These are phyloP conservation scores for Plotosus lineatus DNA, from an alignment of 2,113 vertebrate species.

Conservation along the genomic window DNA sequence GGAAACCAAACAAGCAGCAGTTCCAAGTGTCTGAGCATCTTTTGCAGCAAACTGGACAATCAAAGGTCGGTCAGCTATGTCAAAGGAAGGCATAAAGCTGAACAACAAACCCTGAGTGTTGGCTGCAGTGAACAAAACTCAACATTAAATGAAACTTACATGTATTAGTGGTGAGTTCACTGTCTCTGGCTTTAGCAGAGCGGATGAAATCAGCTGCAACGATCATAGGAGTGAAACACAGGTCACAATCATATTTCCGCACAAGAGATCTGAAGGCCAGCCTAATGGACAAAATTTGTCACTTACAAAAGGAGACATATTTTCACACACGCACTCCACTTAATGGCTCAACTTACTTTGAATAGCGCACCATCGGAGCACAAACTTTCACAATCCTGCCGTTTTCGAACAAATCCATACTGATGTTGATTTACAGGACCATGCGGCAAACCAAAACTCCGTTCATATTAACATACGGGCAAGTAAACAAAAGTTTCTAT, in stretches of 20 bases:
- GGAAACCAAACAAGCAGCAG: constrained; percentile 82
- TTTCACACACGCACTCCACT: neutral
- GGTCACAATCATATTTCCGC: constrained; percentile 88
- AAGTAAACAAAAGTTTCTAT: neutral
- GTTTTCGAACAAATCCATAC: constrained; percentile 85
- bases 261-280: constrained; percentile 92
- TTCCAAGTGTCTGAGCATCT: constrained; percentile 86
- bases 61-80: constrained; percentile 85
- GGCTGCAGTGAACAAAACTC: neutral
- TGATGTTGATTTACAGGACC: constrained; percentile 50
- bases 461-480: neutral
- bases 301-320: neutral
- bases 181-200: constrained; percentile 94
- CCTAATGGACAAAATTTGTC: constrained; percentile 63
- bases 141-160: constrained; percentile 66
- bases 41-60: constrained; percentile 95
- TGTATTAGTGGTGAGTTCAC: constrained; percentile 93
- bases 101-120: neutral
- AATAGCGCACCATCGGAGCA: constrained; percentile 97
- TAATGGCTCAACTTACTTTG: constrained; percentile 82
- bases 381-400: constrained; percentile 85
- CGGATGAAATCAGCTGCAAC: constrained; percentile 90
- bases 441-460: neutral
- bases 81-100: constrained; percentile 46
- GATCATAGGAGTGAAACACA: constrained; percentile 98